phyloP scores from a whole-genome alignment of 2,113 vertebrate species.

The Platichthys stellatus region DNA sequence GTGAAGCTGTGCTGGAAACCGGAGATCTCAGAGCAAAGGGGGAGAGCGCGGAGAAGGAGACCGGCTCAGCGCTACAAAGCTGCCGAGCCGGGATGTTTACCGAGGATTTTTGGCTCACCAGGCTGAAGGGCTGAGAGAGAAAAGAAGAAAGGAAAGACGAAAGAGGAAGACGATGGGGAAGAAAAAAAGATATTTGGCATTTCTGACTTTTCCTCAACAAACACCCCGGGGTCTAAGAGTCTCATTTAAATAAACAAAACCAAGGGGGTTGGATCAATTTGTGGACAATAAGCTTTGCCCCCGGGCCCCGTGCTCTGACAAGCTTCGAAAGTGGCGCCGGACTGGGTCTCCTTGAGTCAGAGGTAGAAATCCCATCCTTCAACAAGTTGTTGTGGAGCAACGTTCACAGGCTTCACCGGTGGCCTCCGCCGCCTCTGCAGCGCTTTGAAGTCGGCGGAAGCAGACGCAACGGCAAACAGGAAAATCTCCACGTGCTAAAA shows the following conservation, averaged over 20 bases:
- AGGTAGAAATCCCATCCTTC: slow-evolving; percentile 77
- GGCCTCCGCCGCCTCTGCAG: slow-evolving; percentile 57
- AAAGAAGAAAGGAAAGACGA: slow-evolving; percentile 77
- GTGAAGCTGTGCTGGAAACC: slow-evolving; percentile 61
- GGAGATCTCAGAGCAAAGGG: slow-evolving; percentile 57
- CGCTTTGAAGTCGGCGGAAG: slow-evolving; percentile 64
- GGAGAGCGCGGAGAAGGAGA: slow-evolving; percentile 49
- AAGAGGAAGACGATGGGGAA: slow-evolving; percentile 61
- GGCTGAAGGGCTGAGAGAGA: slow-evolving; percentile 71
- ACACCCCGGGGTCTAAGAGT: slow-evolving; percentile 72
- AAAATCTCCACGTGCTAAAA: slow-evolving; percentile 60
- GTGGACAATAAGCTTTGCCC: slow-evolving; percentile 76
- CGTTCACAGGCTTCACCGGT: slow-evolving; percentile 72
- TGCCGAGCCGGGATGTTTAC: slow-evolving; percentile 78
- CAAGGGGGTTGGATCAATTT: slow-evolving; percentile 76
- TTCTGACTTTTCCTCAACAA: slow-evolving; percentile 79
- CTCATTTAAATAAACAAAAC: slow-evolving; percentile 83
- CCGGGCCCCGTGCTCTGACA: slow-evolving; percentile 62
- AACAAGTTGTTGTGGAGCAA: slow-evolving; percentile 69
- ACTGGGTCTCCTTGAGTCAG: slow-evolving; percentile 68
- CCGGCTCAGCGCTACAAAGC: slow-evolving; percentile 69
- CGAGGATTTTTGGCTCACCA: slow-evolving; percentile 78
- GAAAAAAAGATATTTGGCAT: slow-evolving; percentile 76
- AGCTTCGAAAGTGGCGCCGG: slow-evolving; percentile 71
- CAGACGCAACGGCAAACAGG: slow-evolving; percentile 50